Conservation (phyloP, 2,113 vertebrate species). For the Euleptes europaea region DNA sequence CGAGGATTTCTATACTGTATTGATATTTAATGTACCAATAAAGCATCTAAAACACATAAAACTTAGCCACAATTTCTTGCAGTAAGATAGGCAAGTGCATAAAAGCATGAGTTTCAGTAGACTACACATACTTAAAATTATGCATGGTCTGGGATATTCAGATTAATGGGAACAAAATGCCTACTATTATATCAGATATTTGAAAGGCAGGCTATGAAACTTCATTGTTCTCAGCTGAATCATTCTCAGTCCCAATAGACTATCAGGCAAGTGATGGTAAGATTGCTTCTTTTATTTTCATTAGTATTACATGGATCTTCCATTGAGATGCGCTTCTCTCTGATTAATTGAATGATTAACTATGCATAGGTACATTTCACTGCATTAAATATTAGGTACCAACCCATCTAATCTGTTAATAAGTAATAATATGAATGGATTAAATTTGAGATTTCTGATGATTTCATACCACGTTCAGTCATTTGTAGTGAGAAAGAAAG, state of each 20-base stretch:
- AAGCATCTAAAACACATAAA: neutral
- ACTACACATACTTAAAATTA: neutral
- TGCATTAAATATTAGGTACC: conserved; percentile 72
- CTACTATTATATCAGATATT: neutral
- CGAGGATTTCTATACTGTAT: neutral
- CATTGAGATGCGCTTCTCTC: conserved; percentile 70
- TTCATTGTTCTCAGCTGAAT: conserved; percentile 48
- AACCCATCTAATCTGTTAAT: conserved; percentile 63
- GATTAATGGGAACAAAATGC: conserved; percentile 21
- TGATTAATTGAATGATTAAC: conserved; percentile 76
- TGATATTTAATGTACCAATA: neutral
- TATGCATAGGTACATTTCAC: conserved; percentile 72
- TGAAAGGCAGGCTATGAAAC: conserved; percentile 42
- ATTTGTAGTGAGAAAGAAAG: conserved; percentile 67
- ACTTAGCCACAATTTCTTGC: neutral
- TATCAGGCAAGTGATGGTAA: neutral
- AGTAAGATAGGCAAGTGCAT: neutral
- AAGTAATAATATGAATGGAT: conserved; percentile 67
- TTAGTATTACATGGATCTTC: conserved; percentile 75
- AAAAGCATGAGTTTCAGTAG: neutral
- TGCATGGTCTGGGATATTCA: neutral
- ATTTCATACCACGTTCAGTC: conserved; percentile 36
- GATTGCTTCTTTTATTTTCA: conserved; percentile 60
- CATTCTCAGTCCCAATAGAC: conserved; percentile 28
- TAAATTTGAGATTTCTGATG: conserved; percentile 58